Percentiles rank a stretch among this genome's conserved stretches.
These are phyloP conservation scores for Clanis bilineata DNA, from an alignment of 2,888 invertebrate species.

Conservation along the genomic window DNA sequence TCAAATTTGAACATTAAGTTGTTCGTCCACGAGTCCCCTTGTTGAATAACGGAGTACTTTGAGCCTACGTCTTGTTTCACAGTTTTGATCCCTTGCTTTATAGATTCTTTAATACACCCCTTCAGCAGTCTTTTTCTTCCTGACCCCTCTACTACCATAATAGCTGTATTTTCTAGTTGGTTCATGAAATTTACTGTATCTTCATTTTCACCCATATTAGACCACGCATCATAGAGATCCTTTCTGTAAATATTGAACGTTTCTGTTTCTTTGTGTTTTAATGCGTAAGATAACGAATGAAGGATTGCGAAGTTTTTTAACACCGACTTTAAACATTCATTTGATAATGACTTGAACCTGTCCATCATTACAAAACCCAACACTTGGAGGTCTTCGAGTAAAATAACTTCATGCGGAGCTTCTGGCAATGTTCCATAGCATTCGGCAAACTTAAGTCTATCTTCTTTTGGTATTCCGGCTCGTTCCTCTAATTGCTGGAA, in stretches of 20 bases:
- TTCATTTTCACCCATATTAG: neutral
- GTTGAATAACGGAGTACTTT: slow-evolving; percentile 38
- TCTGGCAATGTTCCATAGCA: slow-evolving; percentile 37
- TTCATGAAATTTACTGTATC: neutral
- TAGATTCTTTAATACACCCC: slow-evolving; percentile 16
- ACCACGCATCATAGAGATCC: slow-evolving; percentile 22
- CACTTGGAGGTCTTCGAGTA: slow-evolving; percentile 39
- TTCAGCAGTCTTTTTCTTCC: slow-evolving; percentile 23
- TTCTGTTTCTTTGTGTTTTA: slow-evolving; percentile 34
- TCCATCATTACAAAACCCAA: slow-evolving; percentile 33
- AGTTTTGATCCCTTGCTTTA: slow-evolving; percentile 20
- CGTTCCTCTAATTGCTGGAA: slow-evolving; percentile 15
- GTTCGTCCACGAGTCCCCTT: slow-evolving; percentile 50
- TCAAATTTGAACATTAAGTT: slow-evolving; percentile 46
- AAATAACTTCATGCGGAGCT: slow-evolving; percentile 35
- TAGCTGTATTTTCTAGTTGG: neutral
- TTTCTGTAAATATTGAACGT: slow-evolving; percentile 17
- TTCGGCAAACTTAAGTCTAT: slow-evolving; percentile 31
- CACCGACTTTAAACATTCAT: slow-evolving; percentile 28
- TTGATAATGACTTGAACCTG: slow-evolving; percentile 28
- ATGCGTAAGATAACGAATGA: slow-evolving; percentile 36
- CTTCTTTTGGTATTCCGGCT: slow-evolving; percentile 28
- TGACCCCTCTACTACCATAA: slow-evolving; percentile 11
- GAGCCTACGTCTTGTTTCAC: slow-evolving; percentile 27
- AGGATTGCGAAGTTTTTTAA: slow-evolving; percentile 35